Base-by-base conservation (phyloP, 2,888 invertebrate species). In the Agriopis aurantiaria region DNA sequence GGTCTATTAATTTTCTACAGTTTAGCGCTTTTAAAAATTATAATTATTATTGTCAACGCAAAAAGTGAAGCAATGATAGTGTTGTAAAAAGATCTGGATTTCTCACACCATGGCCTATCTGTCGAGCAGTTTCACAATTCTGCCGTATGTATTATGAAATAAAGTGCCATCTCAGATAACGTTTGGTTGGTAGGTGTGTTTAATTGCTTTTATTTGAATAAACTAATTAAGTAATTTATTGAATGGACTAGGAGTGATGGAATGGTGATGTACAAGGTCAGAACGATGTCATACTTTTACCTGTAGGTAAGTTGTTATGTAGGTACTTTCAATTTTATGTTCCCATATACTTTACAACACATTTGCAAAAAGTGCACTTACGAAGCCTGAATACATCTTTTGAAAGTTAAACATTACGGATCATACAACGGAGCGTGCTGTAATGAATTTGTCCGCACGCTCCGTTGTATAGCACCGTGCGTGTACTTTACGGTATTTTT, bases 191-290 rank as follows among this genome's bases (percentile, higher is more conserved):
- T 61, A 58, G 58, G 52, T 53, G 60, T 51, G 51, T 53, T 58
- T 62, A 62, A 62, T 62, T 62, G 53, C 62, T 53, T 53, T 45
- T 23, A 62, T 61, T 61, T 61, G 51, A 61, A 61, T 61, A 61
- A 61, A 61, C 43, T 61, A 61, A 61, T 61, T 52, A 52, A 61
- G 52, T 61, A 52, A 61, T 62, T 43, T 53, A 53, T 46, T 62
- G 61, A 62, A 62, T 62, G 62, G 62, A 6, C 9, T 53, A 52
- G 10, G 40, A 52, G n/a, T 48, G 59, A 59, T 33, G 41, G 48
- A 48, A 17, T n/a, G 43, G 62, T 45, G 45, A n/a, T 53, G 45
- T 45, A 45, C 62, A 62, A 53, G 53, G 53, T 53, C 46, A 62
- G 12, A 46, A 33, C 58, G 12, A 33, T 43, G 58, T 33, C 57